Evolutionary conservation across 2,888 invertebrate genomes (phyloP).

Genomic region (Meteorus colon): DNA sequence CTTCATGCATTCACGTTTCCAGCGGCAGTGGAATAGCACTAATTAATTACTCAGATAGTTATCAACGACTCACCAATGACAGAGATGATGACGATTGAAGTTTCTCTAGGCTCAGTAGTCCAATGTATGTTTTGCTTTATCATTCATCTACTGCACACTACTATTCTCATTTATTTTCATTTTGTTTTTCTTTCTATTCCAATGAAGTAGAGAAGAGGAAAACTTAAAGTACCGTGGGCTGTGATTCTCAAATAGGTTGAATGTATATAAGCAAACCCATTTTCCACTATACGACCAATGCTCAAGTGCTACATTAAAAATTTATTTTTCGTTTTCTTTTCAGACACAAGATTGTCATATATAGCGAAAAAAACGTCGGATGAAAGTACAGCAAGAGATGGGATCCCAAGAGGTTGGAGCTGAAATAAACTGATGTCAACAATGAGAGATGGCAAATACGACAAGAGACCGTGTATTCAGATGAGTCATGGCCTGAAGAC

Average conservation of each 20-base stretch:
- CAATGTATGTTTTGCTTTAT: background rate
- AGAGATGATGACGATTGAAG: background rate
- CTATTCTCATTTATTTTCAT: background rate
- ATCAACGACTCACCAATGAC: constrained; percentile 3
- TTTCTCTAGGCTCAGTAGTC: background rate
- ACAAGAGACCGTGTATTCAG: constrained; percentile 56
- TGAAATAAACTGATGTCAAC: constrained; percentile 47
- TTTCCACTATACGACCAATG: constrained; percentile 55
- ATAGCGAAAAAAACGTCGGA: background rate
- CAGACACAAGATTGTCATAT: constrained; percentile 45
- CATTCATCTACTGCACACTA: background rate
- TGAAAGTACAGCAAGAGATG: background rate
- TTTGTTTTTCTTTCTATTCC: background rate
- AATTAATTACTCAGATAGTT: background rate
- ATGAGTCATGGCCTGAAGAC: constrained; percentile 1
- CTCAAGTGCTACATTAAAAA: constrained; percentile 68
- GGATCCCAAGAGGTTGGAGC: background rate
- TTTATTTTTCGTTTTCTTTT: constrained; percentile 67
- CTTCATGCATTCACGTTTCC: background rate
- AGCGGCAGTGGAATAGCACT: background rate
- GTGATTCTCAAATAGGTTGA: constrained; percentile 5
- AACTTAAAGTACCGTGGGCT: background rate
- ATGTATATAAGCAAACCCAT: constrained; percentile 68
- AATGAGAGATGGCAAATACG: constrained; percentile 71
- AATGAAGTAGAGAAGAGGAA: background rate